A percentile compares a stretch with the other conserved stretches of the same genome.
phyloP scores from a whole-genome alignment of 2,113 vertebrate genomes.

The Pedetes capensis region DNA sequence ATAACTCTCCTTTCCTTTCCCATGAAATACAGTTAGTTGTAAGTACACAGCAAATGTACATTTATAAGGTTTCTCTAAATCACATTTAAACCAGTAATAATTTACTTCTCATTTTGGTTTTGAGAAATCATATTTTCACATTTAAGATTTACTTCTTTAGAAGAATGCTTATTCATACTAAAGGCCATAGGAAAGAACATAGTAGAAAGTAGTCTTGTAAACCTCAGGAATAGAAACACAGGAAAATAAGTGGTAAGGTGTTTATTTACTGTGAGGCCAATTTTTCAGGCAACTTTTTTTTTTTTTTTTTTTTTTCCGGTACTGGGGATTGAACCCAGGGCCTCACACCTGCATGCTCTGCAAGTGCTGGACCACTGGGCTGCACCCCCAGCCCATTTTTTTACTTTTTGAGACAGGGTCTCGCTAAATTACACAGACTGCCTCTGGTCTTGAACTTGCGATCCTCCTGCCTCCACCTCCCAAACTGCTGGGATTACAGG shows the following conservation, averaged over 20 bases:
- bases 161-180: background rate
- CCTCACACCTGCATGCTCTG: too few species aligned
- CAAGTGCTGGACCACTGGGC: too few species aligned
- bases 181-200: background rate
- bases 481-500: too few species aligned
- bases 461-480: too few species aligned
- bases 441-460: too few species aligned
- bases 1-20: background rate
- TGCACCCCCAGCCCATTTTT: too few species aligned
- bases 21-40: background rate
- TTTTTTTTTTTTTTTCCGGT: too few species aligned
- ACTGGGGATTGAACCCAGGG: too few species aligned
- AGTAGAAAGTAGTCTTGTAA: background rate
- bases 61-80: background rate
- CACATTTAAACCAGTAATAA: background rate
- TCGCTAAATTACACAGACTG: too few species aligned
- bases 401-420: too few species aligned
- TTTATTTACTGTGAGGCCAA: background rate
- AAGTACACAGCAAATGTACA: background rate
- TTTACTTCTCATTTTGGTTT: background rate
- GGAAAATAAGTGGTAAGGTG: background rate
- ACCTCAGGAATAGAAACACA: background rate
- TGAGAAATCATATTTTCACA: background rate
- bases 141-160: constrained; percentile 24
- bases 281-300: background rate